Conservation (phyloP, 2,113 vertebrate species). For the Scortum barcoo region DNA sequence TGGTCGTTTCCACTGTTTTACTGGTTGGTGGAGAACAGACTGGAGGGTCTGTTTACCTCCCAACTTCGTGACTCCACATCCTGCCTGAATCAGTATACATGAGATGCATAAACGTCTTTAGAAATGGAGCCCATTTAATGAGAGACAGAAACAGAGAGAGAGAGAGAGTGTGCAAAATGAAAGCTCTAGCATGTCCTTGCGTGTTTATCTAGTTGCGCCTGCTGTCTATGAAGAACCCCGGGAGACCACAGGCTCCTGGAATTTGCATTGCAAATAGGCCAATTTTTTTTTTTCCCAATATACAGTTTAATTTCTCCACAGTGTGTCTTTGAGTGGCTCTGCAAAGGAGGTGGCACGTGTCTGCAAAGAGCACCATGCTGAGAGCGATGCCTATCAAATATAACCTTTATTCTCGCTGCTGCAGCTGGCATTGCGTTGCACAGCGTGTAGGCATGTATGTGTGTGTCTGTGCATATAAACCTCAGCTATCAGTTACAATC, state of each 20-base stretch:
- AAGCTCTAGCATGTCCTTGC: slow-evolving; percentile 28
- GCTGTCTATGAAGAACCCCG: slow-evolving; percentile 45
- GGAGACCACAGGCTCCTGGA: slow-evolving; percentile 46
- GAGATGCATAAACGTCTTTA: slow-evolving; percentile 57
- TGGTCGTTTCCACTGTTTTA: slow-evolving; percentile 47
- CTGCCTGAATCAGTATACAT: slow-evolving; percentile 60
- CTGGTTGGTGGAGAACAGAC: slow-evolving; percentile 30
- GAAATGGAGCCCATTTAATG: slow-evolving; percentile 66
- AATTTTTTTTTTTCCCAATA: slow-evolving; percentile 21
- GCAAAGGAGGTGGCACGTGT: slow-evolving; percentile 1
- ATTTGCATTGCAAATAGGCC: slow-evolving; percentile 71
- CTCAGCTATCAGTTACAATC: neutral
- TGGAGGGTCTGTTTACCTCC: slow-evolving; percentile 44
- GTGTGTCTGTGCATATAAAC: neutral
- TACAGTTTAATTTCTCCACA: slow-evolving; percentile 54
- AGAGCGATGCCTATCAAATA: slow-evolving; percentile 26
- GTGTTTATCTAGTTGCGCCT: slow-evolving; percentile 36
- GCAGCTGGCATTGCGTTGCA: slow-evolving; percentile 1
- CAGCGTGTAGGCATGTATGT: neutral
- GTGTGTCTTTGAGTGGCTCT: slow-evolving; percentile 44
- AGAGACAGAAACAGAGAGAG: slow-evolving; percentile 36
- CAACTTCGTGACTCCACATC: slow-evolving; percentile 18
- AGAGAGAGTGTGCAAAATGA: slow-evolving; percentile 42
- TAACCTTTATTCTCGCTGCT: slow-evolving; percentile 31
- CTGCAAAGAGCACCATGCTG: slow-evolving; percentile 25